These are phyloP conservation scores for Physocephala rufipes DNA, from an alignment of 2,888 invertebrate genomes.

Conservation along the genomic window DNA sequence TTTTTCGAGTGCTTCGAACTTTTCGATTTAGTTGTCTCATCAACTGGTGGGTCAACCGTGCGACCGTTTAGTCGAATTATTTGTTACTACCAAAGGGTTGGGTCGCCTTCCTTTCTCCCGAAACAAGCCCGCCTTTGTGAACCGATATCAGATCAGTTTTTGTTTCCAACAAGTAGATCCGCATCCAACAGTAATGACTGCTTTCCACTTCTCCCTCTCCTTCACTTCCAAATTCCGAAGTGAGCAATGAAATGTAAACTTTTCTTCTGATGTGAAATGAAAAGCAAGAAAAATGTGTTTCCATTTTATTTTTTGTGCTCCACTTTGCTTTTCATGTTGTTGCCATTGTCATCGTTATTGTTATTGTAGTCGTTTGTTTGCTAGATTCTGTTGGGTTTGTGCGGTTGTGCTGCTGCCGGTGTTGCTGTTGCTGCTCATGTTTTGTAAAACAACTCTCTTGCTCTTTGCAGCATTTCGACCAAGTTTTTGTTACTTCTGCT, in stretches of 20 bases:
- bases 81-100: too few species aligned
- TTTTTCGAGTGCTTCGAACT: too few species aligned
- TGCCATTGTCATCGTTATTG: background rate
- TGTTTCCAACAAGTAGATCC: conserved; percentile 19
- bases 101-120: too few species aligned
- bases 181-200: conserved; percentile 10
- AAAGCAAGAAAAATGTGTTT: conserved; percentile 39
- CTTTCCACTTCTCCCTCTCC: conserved; percentile 39
- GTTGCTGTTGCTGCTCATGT: conserved; percentile 20
- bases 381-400: background rate
- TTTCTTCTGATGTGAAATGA: conserved; percentile 44
- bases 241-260: conserved; percentile 47
- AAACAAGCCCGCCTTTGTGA: background rate
- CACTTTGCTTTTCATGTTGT: conserved; percentile 24
- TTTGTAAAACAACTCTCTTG: conserved; percentile 1
- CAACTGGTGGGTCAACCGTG: too few species aligned
- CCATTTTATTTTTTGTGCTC: conserved; percentile 44
- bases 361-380: conserved; percentile 9
- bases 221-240: conserved; percentile 47
- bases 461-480: background rate
- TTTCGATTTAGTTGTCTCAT: too few species aligned
- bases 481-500: background rate
- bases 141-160: conserved; percentile 7
- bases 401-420: conserved; percentile 7
- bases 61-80: too few species aligned